These are phyloP conservation scores for Glyptemys insculpta DNA, from an alignment of 2,797 vertebrate genomes.

Conservation along the genomic window DNA sequence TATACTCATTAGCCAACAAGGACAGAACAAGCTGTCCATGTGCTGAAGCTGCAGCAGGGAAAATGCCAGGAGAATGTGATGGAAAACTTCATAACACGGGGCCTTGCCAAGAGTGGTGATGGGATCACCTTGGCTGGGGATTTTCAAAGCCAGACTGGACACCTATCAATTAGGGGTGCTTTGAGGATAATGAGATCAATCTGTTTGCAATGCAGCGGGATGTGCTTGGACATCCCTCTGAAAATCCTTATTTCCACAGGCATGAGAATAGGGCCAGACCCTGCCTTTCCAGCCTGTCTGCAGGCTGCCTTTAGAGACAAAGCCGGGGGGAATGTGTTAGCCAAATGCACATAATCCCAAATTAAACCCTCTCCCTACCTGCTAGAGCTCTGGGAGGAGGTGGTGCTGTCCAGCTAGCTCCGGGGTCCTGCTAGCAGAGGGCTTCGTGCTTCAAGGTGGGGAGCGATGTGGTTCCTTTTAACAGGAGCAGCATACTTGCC, in stretches of 20 bases:
- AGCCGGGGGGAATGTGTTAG: background rate
- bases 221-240: background rate
- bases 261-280: background rate
- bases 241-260: background rate
- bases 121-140: slow-evolving; percentile 27
- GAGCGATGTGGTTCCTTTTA: background rate
- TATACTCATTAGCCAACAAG: background rate
- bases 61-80: background rate
- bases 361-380: background rate
- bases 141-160: background rate
- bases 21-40: background rate
- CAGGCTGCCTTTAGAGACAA: too few species aligned
- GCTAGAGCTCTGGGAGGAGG: background rate
- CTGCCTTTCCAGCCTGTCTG: background rate
- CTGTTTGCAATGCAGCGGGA: background rate
- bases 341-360: background rate
- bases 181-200: background rate
- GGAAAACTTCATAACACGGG: background rate
- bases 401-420: background rate
- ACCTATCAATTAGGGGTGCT: background rate
- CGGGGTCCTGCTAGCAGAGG: too few species aligned
- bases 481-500: background rate
- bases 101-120: slow-evolving; percentile 15
- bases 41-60: background rate
- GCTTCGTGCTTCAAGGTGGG: too few species aligned